Evolutionary conservation across 2,113 vertebrate species (phyloP).

Genomic region (Heptranchias perlo): DNA sequence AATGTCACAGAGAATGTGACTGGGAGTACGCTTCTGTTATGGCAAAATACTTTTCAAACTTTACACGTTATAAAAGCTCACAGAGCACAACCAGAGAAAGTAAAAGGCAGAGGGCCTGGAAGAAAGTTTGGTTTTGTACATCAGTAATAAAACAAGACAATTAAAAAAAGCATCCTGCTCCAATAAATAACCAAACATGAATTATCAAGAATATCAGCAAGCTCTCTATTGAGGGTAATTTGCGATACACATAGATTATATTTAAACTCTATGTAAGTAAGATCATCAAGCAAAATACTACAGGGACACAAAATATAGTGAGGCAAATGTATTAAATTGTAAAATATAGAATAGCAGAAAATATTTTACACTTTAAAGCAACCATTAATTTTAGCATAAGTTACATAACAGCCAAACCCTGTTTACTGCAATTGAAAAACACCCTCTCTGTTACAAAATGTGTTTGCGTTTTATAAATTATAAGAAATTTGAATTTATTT

Average conservation of each 20-base stretch:
- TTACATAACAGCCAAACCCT: neutral
- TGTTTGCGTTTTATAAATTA: neutral
- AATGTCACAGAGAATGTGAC: neutral
- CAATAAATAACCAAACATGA: neutral
- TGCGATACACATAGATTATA: neutral
- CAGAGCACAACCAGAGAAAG: neutral
- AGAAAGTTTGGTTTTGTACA: neutral
- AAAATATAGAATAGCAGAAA: neutral
- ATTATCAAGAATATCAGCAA: neutral
- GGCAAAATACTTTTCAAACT: neutral
- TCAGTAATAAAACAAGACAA: neutral
- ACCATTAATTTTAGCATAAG: neutral
- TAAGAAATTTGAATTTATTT: constrained; percentile 15
- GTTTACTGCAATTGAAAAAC: neutral
- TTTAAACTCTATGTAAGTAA: neutral
- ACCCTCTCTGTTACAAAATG: neutral
- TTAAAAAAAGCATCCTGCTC: neutral
- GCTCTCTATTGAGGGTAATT: neutral
- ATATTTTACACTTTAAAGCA: neutral
- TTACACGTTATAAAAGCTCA: neutral
- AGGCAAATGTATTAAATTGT: neutral
- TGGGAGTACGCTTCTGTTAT: too few relatives aligned
- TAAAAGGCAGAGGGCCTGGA: neutral
- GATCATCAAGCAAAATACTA: neutral
- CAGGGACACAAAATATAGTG: neutral